Percentiles rank a stretch among this genome's conserved stretches.
phyloP scores from a whole-genome alignment of 2,113 vertebrate genomes.

The Corythornis vintsioides region DNA sequence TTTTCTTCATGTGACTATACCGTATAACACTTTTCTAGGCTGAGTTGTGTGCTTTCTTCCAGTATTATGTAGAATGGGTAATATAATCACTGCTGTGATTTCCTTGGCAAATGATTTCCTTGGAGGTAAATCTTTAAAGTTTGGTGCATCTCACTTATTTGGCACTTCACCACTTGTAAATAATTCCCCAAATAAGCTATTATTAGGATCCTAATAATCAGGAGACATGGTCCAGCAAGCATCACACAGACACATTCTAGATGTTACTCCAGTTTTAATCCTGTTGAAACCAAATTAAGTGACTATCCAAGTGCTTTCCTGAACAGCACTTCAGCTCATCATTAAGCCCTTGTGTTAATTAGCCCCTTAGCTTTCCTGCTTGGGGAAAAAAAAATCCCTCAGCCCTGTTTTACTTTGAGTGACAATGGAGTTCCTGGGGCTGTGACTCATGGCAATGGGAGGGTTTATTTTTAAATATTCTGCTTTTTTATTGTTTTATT shows the following conservation, averaged over 20 bases:
- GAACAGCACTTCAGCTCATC: constrained; percentile 16
- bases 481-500: not conserved
- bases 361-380: not conserved
- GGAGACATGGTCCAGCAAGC: not conserved
- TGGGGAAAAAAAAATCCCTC: not conserved
- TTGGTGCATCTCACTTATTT: not conserved
- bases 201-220: too few relatives aligned
- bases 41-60: not conserved
- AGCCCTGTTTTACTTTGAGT: not conserved
- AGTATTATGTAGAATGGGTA: not conserved
- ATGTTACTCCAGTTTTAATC: constrained; percentile 18
- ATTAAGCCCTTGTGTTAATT: constrained; percentile 40
- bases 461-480: not conserved
- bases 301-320: constrained; percentile 32
- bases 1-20: not conserved
- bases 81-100: not conserved
- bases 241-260: not conserved
- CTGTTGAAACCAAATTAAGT: constrained; percentile 32
- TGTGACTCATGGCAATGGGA: not conserved
- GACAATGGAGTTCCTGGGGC: not conserved
- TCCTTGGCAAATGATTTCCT: not conserved
- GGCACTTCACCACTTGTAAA: not conserved
- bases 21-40: not conserved
- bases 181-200: not conserved
- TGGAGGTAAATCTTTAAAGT: not conserved